Evolutionary conservation across 53 echinoderm and acorn worm species (phyloP).

Genomic region (Henricia sp.): DNA sequence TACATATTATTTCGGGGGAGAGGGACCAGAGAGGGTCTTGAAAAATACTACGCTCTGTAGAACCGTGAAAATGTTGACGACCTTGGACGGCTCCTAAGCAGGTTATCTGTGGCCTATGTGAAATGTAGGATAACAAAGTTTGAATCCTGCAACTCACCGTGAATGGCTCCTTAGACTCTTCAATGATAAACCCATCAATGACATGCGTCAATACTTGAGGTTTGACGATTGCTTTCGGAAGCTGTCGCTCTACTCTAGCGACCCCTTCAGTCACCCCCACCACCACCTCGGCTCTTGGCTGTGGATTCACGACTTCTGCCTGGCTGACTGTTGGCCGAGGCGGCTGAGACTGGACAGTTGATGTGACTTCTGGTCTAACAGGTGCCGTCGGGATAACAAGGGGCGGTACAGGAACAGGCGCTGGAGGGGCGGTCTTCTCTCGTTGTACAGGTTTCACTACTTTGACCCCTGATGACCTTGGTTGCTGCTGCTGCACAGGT

Average conservation of each 20-base stretch:
- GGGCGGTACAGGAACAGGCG: slow-evolving; percentile 14
- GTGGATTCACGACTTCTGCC: slow-evolving; percentile 37
- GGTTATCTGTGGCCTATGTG: too few species aligned
- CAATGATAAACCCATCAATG: slow-evolving; percentile 98
- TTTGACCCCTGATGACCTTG: slow-evolving; percentile 43
- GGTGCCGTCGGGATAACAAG: slow-evolving; percentile 45
- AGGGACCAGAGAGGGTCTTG: too few species aligned
- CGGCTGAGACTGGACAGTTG: slow-evolving; percentile 20
- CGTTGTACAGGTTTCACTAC: slow-evolving; percentile 39
- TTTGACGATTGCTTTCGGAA: slow-evolving; percentile 90
- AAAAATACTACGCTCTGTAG: too few species aligned
- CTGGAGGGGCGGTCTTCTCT: slow-evolving; percentile 39
- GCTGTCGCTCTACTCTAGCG: slow-evolving; percentile 68
- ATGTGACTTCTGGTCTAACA: slow-evolving; percentile 39
- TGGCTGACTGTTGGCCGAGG: background rate
- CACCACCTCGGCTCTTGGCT: slow-evolving; percentile 44
- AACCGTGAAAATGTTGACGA: too few species aligned
- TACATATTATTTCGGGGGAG: too few species aligned
- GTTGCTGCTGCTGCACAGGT: slow-evolving; percentile 40
- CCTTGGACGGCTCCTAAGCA: too few species aligned
- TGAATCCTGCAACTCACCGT: slow-evolving; percentile 77
- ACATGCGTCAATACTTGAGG: slow-evolving; percentile 95
- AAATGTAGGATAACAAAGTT: too few species aligned
- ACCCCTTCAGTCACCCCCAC: slow-evolving; percentile 46
- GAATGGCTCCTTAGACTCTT: slow-evolving; percentile 96